phyloP scores from a whole-genome alignment of 2,888 invertebrate species.

The Epinotia bilunana region DNA sequence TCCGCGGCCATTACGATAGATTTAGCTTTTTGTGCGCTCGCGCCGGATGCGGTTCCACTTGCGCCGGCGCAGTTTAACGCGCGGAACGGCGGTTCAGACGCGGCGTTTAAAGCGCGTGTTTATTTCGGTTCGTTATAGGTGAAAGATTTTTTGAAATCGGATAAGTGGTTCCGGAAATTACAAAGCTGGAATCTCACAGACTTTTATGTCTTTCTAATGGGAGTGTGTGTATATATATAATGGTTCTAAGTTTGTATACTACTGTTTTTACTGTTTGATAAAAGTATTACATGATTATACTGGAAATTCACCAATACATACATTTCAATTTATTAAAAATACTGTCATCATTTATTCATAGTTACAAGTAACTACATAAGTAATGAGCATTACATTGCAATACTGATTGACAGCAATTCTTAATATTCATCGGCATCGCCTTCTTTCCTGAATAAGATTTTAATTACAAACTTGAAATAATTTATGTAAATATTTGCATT shows the following conservation, averaged over 20 bases:
- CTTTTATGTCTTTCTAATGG: no score
- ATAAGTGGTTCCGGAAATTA: no score
- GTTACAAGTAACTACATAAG: neutral
- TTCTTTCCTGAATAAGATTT: neutral
- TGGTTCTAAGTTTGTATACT: neutral
- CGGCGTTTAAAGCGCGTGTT: neutral
- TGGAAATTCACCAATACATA: neutral
- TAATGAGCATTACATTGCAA: neutral
- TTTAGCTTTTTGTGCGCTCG: constrained; percentile 70
- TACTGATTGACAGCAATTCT: neutral
- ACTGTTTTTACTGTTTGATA: neutral
- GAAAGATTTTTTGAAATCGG: no score
- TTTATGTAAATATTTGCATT: constrained; percentile 23
- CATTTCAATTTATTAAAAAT: no score
- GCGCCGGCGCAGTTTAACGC: constrained; percentile 20
- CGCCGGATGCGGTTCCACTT: constrained; percentile 72
- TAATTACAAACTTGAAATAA: constrained; percentile 13
- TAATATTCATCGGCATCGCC: neutral
- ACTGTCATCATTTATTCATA: neutral
- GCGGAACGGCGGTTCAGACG: constrained; percentile 16
- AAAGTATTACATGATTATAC: neutral
- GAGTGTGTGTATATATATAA: no score
- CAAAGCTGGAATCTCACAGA: no score
- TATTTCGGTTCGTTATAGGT: no score
- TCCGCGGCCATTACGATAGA: constrained; percentile 62